Base-by-base conservation (phyloP, 1,140 invertebrate species). In the Pygmarrhopalites habei region DNA sequence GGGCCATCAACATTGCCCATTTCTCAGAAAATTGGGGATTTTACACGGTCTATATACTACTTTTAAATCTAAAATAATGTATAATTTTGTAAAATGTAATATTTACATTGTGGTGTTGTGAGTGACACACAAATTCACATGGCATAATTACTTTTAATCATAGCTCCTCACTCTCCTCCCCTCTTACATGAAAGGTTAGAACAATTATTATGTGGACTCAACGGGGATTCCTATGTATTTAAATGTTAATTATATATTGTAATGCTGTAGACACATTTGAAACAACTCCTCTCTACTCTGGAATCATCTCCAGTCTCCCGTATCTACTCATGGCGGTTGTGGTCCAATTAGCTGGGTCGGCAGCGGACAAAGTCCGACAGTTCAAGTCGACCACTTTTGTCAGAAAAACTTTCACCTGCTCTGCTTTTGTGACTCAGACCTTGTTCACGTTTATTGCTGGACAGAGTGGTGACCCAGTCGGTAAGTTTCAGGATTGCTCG, bases 11-110 rank as follows among this genome's bases (percentile, higher is more conserved):
- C 21, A 81, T 85, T 21, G 90, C 91, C 2, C 92, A 35, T 35
- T 95, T 95, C 77, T 86, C 89, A 60, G 92, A 95, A 76, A 95
- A 95, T 77, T 96, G 92, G 92, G 92, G 92, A 51, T 65, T 69
- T 44, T 68, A 68, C 49, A 64, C 62, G 25, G 32, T 68, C 23
- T 35, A 7, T 7, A 35, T 35, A 15, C 15, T n/a, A n/a, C n/a
- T n/a, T n/a, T n/a, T n/a, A n/a, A n/a, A n/a, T n/a, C n/a, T n/a
- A n/a, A n/a, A n/a, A n/a, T n/a, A n/a, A n/a, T n/a, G n/a, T n/a
- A n/a, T n/a, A n/a, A n/a, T n/a, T n/a, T n/a, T n/a, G n/a, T n/a
- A n/a, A n/a, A n/a, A n/a, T n/a, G n/a, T n/a, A n/a, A n/a, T n/a
- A n/a, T n/a, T n/a, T n/a, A n/a, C n/a, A n/a, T n/a, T n/a, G n/a